Evolutionary conservation across 2,797 vertebrate species (phyloP).

Genomic region (Lagodon rhomboides): DNA sequence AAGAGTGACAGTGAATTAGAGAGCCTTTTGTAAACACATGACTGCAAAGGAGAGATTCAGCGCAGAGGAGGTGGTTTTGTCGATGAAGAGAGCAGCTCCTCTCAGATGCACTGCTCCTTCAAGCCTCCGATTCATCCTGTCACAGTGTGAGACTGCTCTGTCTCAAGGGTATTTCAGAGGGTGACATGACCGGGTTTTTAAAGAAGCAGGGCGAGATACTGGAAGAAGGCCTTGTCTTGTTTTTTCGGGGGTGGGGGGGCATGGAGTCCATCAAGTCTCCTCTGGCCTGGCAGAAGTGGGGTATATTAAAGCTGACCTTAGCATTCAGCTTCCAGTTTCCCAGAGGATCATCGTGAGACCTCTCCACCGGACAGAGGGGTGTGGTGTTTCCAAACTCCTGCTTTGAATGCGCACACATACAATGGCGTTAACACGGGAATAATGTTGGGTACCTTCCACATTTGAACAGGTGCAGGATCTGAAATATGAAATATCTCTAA

Average conservation of each 20-base stretch:
- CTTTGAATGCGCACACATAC: too few relatives aligned
- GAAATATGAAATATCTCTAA: too few relatives aligned
- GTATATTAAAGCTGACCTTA: constrained; percentile 34
- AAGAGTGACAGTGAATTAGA: background rate
- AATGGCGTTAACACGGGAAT: too few relatives aligned
- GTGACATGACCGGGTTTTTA: background rate
- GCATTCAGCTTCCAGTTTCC: constrained; percentile 11
- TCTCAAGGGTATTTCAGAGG: constrained; percentile 14
- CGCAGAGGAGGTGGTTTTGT: background rate
- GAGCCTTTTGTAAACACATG: background rate
- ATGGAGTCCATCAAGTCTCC: constrained; percentile 22
- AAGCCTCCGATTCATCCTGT: background rate
- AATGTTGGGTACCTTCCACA: too few relatives aligned
- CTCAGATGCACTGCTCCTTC: background rate
- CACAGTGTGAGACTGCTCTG: background rate
- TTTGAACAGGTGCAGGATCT: too few relatives aligned
- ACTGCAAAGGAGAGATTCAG: constrained; percentile 1
- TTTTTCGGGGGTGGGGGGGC: background rate
- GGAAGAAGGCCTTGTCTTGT: background rate
- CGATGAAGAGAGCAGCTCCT: background rate
- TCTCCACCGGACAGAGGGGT: background rate
- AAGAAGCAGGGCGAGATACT: constrained; percentile 1
- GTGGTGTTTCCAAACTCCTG: background rate
- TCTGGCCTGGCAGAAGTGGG: background rate
- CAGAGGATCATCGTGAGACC: constrained; percentile 3